These are phyloP conservation scores for Ammodytes marinus DNA, from an alignment of 2,113 vertebrate genomes.

Conservation along the genomic window DNA sequence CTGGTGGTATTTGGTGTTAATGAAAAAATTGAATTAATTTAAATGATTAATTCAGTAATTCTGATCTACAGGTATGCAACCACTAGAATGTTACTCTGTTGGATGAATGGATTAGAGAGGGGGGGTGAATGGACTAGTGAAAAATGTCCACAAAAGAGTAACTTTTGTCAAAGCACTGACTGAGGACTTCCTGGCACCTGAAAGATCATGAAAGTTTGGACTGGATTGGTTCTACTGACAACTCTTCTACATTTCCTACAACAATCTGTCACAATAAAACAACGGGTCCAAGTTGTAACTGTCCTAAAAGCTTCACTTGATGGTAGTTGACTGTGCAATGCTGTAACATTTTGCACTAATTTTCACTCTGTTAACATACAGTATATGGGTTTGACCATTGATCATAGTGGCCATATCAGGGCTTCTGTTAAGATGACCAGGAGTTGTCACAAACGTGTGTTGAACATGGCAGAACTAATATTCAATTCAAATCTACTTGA, in stretches of 20 bases:
- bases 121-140: neutral
- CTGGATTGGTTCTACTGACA: neutral
- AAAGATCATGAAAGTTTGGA: neutral
- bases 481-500: neutral
- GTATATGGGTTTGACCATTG: neutral
- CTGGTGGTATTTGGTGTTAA: neutral
- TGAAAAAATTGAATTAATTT: neutral
- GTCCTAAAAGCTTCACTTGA: too few species aligned
- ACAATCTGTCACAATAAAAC: neutral
- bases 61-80: neutral
- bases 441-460: neutral
- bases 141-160: neutral
- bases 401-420: neutral
- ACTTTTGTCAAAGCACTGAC: neutral
- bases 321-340: neutral
- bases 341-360: neutral
- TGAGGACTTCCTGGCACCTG: neutral
- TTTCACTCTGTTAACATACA: neutral
- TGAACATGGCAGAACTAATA: neutral
- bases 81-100: neutral
- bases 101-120: neutral
- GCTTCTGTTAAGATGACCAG: neutral
- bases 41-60: constrained; percentile 1
- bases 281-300: too few species aligned
- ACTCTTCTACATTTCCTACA: neutral